phyloP scores from a whole-genome alignment of 2,113 vertebrate species.

The Perca flavescens region DNA sequence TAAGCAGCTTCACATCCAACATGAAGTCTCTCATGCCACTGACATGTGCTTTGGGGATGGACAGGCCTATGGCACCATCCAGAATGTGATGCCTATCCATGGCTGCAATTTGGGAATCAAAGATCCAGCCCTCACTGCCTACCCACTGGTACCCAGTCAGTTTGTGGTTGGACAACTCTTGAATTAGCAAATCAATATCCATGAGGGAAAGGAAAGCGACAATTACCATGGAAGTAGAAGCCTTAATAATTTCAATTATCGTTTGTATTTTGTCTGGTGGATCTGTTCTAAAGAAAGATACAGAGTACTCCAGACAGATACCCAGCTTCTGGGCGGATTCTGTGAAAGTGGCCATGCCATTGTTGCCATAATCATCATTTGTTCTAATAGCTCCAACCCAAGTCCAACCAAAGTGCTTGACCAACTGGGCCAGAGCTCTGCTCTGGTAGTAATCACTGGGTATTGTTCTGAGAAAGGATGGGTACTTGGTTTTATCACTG shows the following conservation, averaged over 20 bases:
- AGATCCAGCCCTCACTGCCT: slow-evolving; percentile 81
- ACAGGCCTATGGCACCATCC: slow-evolving; percentile 80
- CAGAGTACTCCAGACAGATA: slow-evolving; percentile 75
- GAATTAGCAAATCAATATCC: slow-evolving; percentile 73
- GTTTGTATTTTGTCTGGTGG: slow-evolving; percentile 66
- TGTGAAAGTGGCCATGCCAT: slow-evolving; percentile 76
- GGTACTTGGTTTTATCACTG: slow-evolving; percentile 79
- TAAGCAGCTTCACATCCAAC: slow-evolving; percentile 69
- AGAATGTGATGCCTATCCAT: slow-evolving; percentile 70
- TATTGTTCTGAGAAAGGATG: slow-evolving; percentile 76
- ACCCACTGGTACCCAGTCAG: slow-evolving; percentile 84
- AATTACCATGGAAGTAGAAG: slow-evolving; percentile 79
- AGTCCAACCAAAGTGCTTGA: slow-evolving; percentile 79
- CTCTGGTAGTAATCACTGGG: slow-evolving; percentile 82
- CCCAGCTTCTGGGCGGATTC: slow-evolving; percentile 68
- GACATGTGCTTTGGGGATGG: slow-evolving; percentile 77
- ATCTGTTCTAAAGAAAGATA: slow-evolving; percentile 77
- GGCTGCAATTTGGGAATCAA: slow-evolving; percentile 70
- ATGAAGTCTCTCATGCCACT: slow-evolving; percentile 80
- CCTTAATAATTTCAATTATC: slow-evolving; percentile 75
- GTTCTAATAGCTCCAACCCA: slow-evolving; percentile 78
- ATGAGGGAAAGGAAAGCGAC: slow-evolving; percentile 73
- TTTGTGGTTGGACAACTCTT: slow-evolving; percentile 73
- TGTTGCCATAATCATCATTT: slow-evolving; percentile 81
- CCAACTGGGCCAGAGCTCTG: slow-evolving; percentile 73